Evolutionary conservation across 1,140 invertebrate genomes (phyloP).

Genomic region (Aphelenchoides besseyi): DNA sequence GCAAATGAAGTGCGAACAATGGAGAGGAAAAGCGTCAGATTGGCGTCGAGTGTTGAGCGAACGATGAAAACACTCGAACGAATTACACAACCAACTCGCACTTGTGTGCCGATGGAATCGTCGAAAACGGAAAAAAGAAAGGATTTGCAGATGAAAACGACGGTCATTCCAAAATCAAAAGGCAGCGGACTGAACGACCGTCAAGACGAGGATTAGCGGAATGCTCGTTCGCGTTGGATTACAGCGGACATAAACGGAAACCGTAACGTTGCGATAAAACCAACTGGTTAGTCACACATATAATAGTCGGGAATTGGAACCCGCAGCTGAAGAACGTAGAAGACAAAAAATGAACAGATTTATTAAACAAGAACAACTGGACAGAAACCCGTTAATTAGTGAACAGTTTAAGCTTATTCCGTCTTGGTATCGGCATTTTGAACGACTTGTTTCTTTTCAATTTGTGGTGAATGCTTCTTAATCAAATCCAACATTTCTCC

Average conservation of each 20-base stretch:
- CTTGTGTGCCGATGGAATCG: not conserved
- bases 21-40: not conserved
- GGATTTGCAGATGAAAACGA: not conserved
- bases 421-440: not conserved
- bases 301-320: not conserved
- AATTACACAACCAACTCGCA: not conserved
- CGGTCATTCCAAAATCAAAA: not conserved
- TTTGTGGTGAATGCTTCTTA: not conserved
- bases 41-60: no score
- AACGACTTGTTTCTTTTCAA: not conserved
- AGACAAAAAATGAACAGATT: not conserved
- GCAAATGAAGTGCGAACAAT: not conserved
- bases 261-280: no score
- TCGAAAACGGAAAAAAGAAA: not conserved
- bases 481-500: slow-evolving; percentile 10
- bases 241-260: no score
- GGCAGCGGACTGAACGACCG: no score
- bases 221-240: not conserved
- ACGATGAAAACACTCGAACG: not conserved
- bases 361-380: not conserved
- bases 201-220: not conserved
- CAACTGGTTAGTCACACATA: not conserved
- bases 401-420: no score
- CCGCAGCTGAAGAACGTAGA: not conserved
- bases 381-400: not conserved